Percentiles rank a stretch among this genome's conserved stretches.
These are phyloP conservation scores for Meliscaeva auricollis DNA, from an alignment of 2,888 invertebrate species.

Conservation along the genomic window DNA sequence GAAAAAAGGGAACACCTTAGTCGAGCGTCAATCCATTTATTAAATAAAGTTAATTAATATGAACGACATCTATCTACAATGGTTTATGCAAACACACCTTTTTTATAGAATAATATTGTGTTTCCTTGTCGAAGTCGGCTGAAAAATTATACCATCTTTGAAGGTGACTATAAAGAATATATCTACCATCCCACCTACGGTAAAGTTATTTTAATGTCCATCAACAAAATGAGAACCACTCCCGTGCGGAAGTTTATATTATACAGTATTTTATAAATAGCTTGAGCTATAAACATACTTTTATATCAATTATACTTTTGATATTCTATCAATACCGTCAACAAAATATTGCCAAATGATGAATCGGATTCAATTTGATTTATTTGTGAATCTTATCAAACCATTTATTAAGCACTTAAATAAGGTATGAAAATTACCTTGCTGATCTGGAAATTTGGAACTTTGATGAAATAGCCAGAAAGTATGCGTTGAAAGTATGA, in stretches of 20 bases:
- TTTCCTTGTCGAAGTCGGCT: constrained; percentile 28
- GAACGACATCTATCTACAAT: not conserved
- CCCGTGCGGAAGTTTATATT: constrained; percentile 61
- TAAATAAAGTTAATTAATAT: constrained; percentile 6
- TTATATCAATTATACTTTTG: not conserved
- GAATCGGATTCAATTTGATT: not conserved
- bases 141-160: constrained; percentile 56
- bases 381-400: not conserved
- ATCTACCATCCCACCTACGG: constrained; percentile 24
- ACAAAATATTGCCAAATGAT: not conserved
- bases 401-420: not conserved
- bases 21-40: not conserved
- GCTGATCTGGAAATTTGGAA: no score
- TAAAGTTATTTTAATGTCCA: constrained; percentile 37
- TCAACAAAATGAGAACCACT: constrained; percentile 58
- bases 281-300: not conserved
- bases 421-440: no score
- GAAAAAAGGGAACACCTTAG: constrained; percentile 13
- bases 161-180: constrained; percentile 32
- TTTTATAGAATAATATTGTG: constrained; percentile 10
- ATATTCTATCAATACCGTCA: not conserved
- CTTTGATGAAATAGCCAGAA: no score
- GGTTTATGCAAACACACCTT: constrained; percentile 26
- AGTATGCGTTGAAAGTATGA: no score
- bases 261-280: not conserved